A percentile compares a stretch with the other conserved stretches of the same genome.
Evolutionary conservation across 2,797 vertebrate genomes (phyloP).

Genomic region (Tiaroga cobitis): DNA sequence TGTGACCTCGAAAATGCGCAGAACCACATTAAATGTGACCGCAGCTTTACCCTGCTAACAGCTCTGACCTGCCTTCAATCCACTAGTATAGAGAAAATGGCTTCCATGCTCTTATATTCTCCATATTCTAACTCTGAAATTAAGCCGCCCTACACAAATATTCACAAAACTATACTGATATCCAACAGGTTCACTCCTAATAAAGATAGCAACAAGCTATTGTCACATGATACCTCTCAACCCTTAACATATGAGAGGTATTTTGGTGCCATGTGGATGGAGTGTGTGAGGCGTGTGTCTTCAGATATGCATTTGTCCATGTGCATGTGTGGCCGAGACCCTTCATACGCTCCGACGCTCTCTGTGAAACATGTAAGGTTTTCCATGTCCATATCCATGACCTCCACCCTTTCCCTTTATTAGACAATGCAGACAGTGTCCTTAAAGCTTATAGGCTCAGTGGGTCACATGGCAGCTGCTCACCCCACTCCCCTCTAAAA

Average conservation of each 20-base stretch:
- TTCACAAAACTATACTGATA: constrained; percentile 19
- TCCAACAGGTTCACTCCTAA: constrained; percentile 20
- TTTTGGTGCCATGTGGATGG: constrained; percentile 33
- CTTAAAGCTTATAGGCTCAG: constrained; percentile 73
- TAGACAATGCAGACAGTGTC: constrained; percentile 77
- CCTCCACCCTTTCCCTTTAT: constrained; percentile 65
- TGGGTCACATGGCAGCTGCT: constrained; percentile 80
- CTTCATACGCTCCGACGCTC: constrained; percentile 29
- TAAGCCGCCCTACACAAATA: constrained; percentile 10
- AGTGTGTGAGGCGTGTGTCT: constrained; percentile 33
- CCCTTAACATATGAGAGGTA: constrained; percentile 31
- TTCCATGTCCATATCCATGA: constrained; percentile 52
- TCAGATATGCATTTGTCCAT: constrained; percentile 20
- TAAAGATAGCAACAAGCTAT: constrained; percentile 33
- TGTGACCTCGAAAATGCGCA: background rate
- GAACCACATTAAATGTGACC: background rate
- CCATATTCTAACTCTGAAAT: background rate
- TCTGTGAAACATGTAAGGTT: background rate
- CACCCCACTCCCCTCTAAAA: constrained; percentile 72
- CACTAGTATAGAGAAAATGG: background rate
- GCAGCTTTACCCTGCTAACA: background rate
- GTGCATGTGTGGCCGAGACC: constrained; percentile 15
- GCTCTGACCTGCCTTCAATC: background rate
- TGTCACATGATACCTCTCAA: constrained; percentile 34
- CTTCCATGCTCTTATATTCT: background rate